Evolutionary conservation across 2,113 vertebrate genomes (phyloP).

Genomic region (Lagopus muta): DNA sequence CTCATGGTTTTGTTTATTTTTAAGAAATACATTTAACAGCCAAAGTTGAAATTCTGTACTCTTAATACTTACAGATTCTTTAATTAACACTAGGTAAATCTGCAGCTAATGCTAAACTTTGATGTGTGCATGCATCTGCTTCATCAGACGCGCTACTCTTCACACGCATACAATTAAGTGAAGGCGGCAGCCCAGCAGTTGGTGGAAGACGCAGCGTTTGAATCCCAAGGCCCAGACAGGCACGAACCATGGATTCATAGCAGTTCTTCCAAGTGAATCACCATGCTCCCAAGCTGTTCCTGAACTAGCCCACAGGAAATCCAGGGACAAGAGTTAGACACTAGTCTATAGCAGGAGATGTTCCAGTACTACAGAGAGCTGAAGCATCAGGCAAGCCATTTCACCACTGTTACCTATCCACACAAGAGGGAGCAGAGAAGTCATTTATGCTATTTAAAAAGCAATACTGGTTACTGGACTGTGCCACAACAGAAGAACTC

Average conservation of each 20-base stretch:
- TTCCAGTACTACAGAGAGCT: background rate
- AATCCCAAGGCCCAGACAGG: constrained; percentile 8
- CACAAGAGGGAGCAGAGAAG: background rate
- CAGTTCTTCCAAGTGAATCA: background rate
- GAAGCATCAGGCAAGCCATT: background rate
- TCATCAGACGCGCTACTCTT: background rate
- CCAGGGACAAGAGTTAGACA: background rate
- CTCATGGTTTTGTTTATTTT: background rate
- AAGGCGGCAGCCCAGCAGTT: background rate
- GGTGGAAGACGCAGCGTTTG: background rate
- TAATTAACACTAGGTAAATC: background rate
- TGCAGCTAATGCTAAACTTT: constrained; percentile 11
- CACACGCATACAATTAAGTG: background rate
- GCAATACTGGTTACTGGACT: background rate
- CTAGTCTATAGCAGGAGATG: background rate
- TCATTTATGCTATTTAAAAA: background rate
- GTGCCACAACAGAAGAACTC: background rate
- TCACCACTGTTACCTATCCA: background rate
- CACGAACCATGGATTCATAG: background rate
- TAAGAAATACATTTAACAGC: background rate
- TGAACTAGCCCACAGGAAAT: background rate
- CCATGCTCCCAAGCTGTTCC: background rate
- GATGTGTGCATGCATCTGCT: background rate
- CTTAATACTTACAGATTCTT: background rate
- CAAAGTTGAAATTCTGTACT: constrained; percentile 3